Evolutionary conservation across 2,113 vertebrate species (phyloP), one percentile per base, ranked within the genome.

Genomic region (Lamprologus ornatipinnis): DNA sequence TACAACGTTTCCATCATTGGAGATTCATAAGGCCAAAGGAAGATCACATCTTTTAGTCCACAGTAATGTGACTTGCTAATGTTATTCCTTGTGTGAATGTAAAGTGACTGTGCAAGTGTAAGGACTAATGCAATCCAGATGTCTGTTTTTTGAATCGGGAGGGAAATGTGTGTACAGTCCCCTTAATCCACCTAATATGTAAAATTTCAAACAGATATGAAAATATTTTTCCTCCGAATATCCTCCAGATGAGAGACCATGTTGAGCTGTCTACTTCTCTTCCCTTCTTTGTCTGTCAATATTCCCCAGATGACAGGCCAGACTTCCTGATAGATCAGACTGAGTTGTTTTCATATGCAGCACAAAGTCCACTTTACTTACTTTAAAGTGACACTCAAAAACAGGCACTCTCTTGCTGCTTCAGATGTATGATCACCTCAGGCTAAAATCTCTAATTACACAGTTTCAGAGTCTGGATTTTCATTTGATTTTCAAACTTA

Each of bases 161-260:
- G 85, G 47, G 85, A 88, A 84, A 93, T 82, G 80, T 83, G 68
- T 89, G 84, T 93, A 91, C 85, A 86, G 89, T 81, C 88, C 88
- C 82, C 88, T 89, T 95, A 95, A 96, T 95, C 93, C 80, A 78
- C 88, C 92, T 95, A 94, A 95, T 95, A 95, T 95, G 91, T 93
- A 92, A 93, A 90, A 95, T 96, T 94, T 95, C 88, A 93, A 95
- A 95, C 92, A 92, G 93, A 94, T 95, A 91, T 94, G 88, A 96
- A 95, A 96, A 96, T 95, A 95, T 95, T 94, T 95, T 94, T 85
- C 87, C 87, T 90, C 86, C 54, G 88, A 96, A 94, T 95, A 87
- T 91, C 87, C 89, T 95, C 90, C 92, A 96, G 93, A 95, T 94
- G 92, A 95, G 81, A 28, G 31, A 81, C 54, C 87, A 89, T 93